Base-by-base conservation (phyloP, 2,888 invertebrate genomes). In the Metallyticus violacea region DNA sequence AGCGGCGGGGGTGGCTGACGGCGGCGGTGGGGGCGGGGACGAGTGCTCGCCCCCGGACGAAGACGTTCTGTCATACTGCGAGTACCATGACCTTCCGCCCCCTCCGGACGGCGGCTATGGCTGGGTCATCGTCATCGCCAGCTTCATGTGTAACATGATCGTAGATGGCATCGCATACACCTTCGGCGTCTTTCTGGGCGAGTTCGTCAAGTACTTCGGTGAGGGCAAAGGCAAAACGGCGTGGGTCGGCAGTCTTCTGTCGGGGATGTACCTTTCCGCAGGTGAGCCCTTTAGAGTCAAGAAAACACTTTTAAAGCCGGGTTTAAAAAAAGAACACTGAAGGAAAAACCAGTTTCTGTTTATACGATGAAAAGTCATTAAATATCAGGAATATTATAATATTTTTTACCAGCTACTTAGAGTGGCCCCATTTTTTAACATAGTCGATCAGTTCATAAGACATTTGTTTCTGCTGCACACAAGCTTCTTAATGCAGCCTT, bases 151-250 rank as follows among this genome's bases (percentile, higher is more conserved):
- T 93, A 99, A 99, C 94, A 95, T 99, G 93, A 97, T 99, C 90
- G 98, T 99, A 87, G 99, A 99, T 92, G 99, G 98, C 90, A 98
- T 99, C 88, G 97, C 98, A n/a, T 99, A 99, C 92, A 98, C 99
- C 7, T 99, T 99, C 92, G 99, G 99, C 85, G 96, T 99, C 90
- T 97, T 98, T 93, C 94, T 98, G 81, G 94, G 94, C 30, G 95
- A 96, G 90, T 95, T 98, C 90, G 96, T 96, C 88, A 93, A 92
- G 2, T 95, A 95, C 91, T 99, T 97, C 91, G 95, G 95, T 28
- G 97, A 96, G 91, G 96, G 97, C 86, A 97, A 96, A 90, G 97
- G 97, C 86, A 97, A 95, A 89, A 96, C 96, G 77, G 97, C 99
- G 83, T 97, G 98, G 97, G 97, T 98, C 87, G 99, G 99, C 89